These are phyloP conservation scores for Spizella passerina DNA, from an alignment of 2,797 vertebrate species.

Conservation along the genomic window DNA sequence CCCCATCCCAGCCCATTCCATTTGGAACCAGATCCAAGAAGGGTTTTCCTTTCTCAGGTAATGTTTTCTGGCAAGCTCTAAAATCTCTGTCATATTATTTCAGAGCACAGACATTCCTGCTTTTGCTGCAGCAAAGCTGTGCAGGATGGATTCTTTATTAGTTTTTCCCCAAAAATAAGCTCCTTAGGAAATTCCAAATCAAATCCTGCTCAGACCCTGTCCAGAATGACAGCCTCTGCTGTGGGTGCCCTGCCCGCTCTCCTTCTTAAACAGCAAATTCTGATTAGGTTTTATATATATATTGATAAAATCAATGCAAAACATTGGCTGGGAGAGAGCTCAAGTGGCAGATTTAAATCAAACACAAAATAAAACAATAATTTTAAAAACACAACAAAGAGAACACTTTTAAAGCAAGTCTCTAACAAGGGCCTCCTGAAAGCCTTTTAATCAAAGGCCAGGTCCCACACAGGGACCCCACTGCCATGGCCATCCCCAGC, in stretches of 20 bases:
- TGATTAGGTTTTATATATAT: not conserved
- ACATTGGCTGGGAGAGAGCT: not conserved
- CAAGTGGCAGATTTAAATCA: not conserved
- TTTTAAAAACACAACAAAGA: not conserved
- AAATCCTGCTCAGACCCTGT: not conserved
- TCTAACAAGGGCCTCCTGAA: not conserved
- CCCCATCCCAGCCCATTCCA: not conserved
- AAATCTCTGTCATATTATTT: not conserved
- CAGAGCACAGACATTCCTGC: not conserved
- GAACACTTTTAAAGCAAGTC: not conserved
- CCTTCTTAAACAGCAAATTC: not conserved
- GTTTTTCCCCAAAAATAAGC: not conserved
- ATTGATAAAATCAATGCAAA: not conserved
- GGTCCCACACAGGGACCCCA: not conserved
- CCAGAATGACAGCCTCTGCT: accelerated
- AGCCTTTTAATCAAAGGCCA: not conserved
- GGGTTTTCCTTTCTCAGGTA: not conserved
- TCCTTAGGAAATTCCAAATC: not conserved
- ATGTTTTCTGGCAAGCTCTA: not conserved
- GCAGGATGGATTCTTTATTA: not conserved
- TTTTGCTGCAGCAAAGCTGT: not conserved
- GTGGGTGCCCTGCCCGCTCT: not conserved
- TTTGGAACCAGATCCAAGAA: not conserved
- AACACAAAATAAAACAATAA: not conserved
- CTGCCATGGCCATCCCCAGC: not conserved